Conservation (phyloP, 2,888 invertebrate species). For the Crepidodera aurea region DNA sequence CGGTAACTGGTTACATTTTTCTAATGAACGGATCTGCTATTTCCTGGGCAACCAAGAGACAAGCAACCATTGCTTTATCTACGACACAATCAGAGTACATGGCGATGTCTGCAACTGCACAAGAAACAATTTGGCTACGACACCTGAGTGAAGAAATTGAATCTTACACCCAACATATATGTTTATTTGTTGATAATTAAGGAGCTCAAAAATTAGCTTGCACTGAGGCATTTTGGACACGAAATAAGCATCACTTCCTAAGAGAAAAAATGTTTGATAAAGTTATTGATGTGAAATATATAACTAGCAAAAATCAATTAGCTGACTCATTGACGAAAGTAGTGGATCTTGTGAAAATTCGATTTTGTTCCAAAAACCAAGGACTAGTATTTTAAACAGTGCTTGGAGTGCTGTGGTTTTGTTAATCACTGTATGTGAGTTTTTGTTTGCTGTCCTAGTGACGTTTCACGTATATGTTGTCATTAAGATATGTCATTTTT, state of each 20-base stretch:
- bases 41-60: constrained; percentile 8
- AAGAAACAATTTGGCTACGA: constrained; percentile 11
- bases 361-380: background rate
- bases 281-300: background rate
- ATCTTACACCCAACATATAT: background rate
- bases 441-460: too few relatives aligned
- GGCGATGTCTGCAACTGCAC: constrained; percentile 5
- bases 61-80: background rate
- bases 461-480: too few relatives aligned
- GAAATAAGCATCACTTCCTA: background rate
- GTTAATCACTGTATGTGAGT: too few relatives aligned
- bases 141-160: background rate
- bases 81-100: constrained; percentile 15
- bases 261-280: background rate
- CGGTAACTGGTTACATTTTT: constrained; percentile 13
- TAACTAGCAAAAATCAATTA: background rate
- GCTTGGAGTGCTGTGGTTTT: too few relatives aligned
- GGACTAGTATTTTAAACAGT: background rate
- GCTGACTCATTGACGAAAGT: background rate
- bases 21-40: background rate
- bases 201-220: background rate
- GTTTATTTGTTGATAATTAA: background rate
- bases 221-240: background rate
- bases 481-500: too few relatives aligned
- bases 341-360: background rate